Conservation (phyloP, 2,113 vertebrate genomes). For the Saguinus midas region DNA sequence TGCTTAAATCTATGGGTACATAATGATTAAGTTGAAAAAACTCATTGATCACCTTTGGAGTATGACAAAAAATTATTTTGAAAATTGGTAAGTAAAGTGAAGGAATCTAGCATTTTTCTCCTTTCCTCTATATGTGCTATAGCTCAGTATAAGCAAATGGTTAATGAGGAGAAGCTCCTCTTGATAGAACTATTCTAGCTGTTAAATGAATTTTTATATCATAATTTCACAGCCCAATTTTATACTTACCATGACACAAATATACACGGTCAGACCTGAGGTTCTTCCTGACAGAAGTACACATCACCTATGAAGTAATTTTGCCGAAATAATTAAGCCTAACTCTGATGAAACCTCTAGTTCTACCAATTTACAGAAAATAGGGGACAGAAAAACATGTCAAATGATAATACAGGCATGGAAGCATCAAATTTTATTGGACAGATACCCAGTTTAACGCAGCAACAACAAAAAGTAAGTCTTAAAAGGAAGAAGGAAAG, state of each 20-base stretch:
- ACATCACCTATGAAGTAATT: not conserved
- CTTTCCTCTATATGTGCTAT: not conserved
- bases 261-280: not conserved
- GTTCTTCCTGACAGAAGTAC: not conserved
- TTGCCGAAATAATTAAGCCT: constrained; percentile 8
- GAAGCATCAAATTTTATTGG: not conserved
- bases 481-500: not conserved
- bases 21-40: not conserved
- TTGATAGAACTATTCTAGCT: not conserved
- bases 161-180: not conserved
- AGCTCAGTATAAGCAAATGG: not conserved
- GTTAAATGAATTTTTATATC: not conserved
- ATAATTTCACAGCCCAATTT: not conserved
- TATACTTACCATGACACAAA: not conserved
- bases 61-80: not conserved
- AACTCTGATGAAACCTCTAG: not conserved
- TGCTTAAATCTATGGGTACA: not conserved
- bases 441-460: not conserved
- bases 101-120: not conserved
- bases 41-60: not conserved
- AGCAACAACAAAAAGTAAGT: not conserved
- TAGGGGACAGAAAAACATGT: not conserved
- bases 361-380: not conserved
- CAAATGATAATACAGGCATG: not conserved
- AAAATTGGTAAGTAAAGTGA: not conserved